Percentiles rank a stretch among this genome's conserved stretches.
Conservation (phyloP, 2,888 invertebrate genomes). For the Caenorhabditis sp. region DNA sequence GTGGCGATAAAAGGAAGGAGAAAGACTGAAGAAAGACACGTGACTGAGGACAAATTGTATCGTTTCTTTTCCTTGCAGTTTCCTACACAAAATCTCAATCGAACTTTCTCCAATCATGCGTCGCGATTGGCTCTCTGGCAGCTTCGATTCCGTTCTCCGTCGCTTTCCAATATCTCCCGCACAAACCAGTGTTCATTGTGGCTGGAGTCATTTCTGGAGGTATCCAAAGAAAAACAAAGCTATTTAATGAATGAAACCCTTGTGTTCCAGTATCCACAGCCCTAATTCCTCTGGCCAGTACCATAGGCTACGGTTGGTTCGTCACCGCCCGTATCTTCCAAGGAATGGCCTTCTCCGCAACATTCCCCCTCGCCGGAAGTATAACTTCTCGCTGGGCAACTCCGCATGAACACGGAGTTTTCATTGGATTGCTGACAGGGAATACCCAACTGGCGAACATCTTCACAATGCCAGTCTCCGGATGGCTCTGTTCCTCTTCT, state of each 20-base stretch:
- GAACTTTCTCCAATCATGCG: constrained; percentile 60
- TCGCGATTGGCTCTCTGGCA: constrained; percentile 59
- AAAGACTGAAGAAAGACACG: too few relatives aligned
- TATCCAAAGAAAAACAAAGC: too few relatives aligned
- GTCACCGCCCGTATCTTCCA: constrained; percentile 62
- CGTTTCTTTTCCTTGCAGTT: constrained; percentile 30
- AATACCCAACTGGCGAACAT: constrained; percentile 68
- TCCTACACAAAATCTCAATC: constrained; percentile 43
- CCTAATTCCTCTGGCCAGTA: constrained; percentile 56
- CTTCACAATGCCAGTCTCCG: constrained; percentile 69
- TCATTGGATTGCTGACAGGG: constrained; percentile 67
- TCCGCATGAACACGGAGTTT: constrained; percentile 65
- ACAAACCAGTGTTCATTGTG: constrained; percentile 57
- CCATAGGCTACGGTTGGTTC: constrained; percentile 63
- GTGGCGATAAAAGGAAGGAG: not conserved
- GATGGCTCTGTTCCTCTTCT: constrained; percentile 64
- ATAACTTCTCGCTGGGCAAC: constrained; percentile 68
- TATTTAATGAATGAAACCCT: not conserved
- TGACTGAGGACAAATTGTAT: not conserved
- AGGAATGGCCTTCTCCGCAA: constrained; percentile 68
- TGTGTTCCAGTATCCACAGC: constrained; percentile 60
- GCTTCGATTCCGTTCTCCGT: constrained; percentile 65
- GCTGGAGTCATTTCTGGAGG: constrained; percentile 64
- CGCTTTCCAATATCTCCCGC: constrained; percentile 57
- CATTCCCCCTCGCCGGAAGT: constrained; percentile 66